Evolutionary conservation across 2,888 invertebrate species (phyloP).

Genomic region (Glyphotaelius pellucidus): DNA sequence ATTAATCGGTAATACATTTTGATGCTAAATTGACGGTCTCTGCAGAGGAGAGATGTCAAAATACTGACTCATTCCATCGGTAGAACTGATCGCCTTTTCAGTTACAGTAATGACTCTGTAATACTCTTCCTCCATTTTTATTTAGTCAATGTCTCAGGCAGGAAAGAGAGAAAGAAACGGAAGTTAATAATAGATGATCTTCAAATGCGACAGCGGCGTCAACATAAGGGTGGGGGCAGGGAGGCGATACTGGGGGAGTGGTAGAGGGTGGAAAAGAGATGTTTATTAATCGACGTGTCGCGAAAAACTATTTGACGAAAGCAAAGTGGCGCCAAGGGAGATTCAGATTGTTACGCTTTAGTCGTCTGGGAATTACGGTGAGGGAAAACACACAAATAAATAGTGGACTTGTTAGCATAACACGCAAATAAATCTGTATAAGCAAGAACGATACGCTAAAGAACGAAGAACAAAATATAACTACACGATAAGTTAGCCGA

Average conservation of each 20-base stretch:
- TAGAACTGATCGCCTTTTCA: not conserved
- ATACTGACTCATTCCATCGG: too few relatives aligned
- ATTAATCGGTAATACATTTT: too few relatives aligned
- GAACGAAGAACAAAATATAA: not conserved
- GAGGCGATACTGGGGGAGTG: not conserved
- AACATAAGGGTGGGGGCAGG: not conserved
- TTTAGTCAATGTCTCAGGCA: not conserved
- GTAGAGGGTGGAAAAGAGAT: not conserved
- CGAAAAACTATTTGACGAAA: constrained; percentile 36
- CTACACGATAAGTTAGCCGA: not conserved
- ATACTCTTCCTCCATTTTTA: not conserved
- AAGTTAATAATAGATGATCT: constrained; percentile 34
- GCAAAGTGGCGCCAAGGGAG: constrained; percentile 37
- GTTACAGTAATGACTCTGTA: not conserved
- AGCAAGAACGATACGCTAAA: not conserved
- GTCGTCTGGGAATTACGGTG: not conserved
- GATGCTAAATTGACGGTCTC: too few relatives aligned
- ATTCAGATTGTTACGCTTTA: constrained; percentile 12
- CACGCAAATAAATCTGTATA: not conserved
- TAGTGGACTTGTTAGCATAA: not conserved
- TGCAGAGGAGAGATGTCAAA: too few relatives aligned
- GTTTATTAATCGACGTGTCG: constrained; percentile 47
- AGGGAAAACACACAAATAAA: not conserved
- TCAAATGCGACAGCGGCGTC: constrained; percentile 34
- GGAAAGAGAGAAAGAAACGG: constrained; percentile 12